A percentile compares a stretch with the other conserved stretches of the same genome.
These are phyloP conservation scores for Rousettus leschenaultii DNA, from an alignment of 2,113 vertebrate species.

Conservation along the genomic window DNA sequence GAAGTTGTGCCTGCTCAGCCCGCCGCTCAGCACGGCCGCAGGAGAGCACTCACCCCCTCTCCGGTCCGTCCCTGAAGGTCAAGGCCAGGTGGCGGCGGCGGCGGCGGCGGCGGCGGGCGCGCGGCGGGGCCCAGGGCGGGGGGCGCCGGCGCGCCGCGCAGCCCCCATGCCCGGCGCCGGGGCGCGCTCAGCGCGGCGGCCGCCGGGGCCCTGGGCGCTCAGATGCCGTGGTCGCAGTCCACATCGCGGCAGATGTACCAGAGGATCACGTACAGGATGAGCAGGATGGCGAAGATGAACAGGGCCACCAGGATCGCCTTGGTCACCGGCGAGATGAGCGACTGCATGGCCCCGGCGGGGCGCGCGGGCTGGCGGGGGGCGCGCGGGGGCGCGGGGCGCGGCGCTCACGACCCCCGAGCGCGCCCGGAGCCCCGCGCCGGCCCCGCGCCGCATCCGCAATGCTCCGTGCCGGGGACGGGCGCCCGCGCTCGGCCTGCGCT, in stretches of 20 bases:
- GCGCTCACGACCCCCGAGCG: conserved; percentile 50
- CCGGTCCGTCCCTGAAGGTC: conserved; percentile 39
- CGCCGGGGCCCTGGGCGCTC: conserved; percentile 75
- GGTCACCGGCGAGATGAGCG: conserved; percentile 95
- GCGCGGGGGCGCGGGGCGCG: conserved; percentile 5
- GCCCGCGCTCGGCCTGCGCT: neutral
- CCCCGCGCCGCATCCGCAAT: neutral
- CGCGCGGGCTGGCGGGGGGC: neutral
- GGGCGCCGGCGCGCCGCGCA: conserved; percentile 59
- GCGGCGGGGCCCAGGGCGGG: neutral
- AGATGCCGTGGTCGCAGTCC: conserved; percentile 97
- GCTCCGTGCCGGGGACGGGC: conserved; percentile 4
- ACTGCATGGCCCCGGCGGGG: conserved; percentile 87
- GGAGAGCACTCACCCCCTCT: conserved; percentile 25
- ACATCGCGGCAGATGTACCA: conserved; percentile 99
- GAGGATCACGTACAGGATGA: conserved; percentile 98
- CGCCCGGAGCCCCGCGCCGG: conserved; percentile 31
- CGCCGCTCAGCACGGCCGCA: conserved; percentile 77
- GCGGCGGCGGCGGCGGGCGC: neutral
- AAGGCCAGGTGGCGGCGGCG: neutral
- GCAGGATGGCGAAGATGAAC: conserved; percentile 98
- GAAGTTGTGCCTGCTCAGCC: neutral
- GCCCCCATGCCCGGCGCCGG: conserved; percentile 60
- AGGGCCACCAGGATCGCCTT: conserved; percentile 96
- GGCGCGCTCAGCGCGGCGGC: neutral